phyloP scores from a whole-genome alignment of 2,797 vertebrate species.

The Malurus leucopterus region DNA sequence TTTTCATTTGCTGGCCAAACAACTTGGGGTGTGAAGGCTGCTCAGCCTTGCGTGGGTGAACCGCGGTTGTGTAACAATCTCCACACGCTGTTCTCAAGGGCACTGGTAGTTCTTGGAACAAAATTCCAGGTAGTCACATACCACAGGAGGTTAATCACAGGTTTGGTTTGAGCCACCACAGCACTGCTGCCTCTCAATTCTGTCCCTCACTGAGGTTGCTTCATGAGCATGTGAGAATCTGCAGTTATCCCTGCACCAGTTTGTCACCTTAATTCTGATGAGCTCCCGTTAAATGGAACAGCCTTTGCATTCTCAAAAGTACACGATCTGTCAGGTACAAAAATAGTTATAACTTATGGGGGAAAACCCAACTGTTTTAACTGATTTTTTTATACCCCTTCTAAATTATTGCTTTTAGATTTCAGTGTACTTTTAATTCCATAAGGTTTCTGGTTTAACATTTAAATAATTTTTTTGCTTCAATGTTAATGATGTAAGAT shows the following conservation, averaged over 20 bases:
- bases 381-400: background rate
- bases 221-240: background rate
- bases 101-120: background rate
- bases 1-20: background rate
- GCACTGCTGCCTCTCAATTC: background rate
- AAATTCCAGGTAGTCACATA: background rate
- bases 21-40: background rate
- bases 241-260: background rate
- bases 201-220: background rate
- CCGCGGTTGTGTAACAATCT: background rate
- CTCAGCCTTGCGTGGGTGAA: background rate
- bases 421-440: background rate
- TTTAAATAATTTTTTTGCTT: background rate
- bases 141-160: background rate
- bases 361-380: rapidly evolving
- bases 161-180: background rate
- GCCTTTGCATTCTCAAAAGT: background rate
- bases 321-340: background rate
- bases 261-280: background rate
- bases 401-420: background rate
- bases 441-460: rapidly evolving
- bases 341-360: background rate
- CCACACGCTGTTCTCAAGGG: background rate
- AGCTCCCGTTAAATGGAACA: background rate
- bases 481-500: background rate